Conservation (phyloP, 2,113 vertebrate genomes). For the Serinus canaria region DNA sequence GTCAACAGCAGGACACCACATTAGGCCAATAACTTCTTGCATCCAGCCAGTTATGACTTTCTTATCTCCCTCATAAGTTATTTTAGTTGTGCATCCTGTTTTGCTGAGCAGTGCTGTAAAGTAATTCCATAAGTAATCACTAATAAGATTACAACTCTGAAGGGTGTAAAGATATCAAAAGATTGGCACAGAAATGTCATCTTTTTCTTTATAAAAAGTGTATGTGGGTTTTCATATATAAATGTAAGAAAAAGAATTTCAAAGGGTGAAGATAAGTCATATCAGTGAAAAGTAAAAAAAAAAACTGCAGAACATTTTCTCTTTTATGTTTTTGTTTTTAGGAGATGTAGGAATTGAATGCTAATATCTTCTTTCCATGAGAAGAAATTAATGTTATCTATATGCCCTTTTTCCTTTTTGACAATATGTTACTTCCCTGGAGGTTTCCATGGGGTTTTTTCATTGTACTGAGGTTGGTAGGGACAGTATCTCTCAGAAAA, state of each 20-base stretch:
- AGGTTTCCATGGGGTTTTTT: not conserved
- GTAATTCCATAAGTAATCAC: not conserved
- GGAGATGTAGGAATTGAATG: not conserved
- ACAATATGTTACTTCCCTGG: not conserved
- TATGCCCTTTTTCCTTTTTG: not conserved
- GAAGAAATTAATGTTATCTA: not conserved
- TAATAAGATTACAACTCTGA: not conserved
- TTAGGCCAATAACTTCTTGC: not conserved
- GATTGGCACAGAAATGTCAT: not conserved
- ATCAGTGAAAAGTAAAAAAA: not conserved
- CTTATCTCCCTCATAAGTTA: not conserved
- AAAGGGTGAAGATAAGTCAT: not conserved
- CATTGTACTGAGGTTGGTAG: not conserved
- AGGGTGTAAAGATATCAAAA: not conserved
- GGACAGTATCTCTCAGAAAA: not conserved
- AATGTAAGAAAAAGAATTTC: not conserved
- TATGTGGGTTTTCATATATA: fast-evolving
- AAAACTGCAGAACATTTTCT: not conserved
- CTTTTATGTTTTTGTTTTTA: not conserved
- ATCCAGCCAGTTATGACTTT: not conserved
- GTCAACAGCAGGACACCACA: not conserved
- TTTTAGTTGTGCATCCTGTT: not conserved
- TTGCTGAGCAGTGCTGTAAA: not conserved
- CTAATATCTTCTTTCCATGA: not conserved
- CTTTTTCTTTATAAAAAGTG: not conserved